phyloP scores from a whole-genome alignment of 2,113 vertebrate genomes.

The Leptosomus discolor region DNA sequence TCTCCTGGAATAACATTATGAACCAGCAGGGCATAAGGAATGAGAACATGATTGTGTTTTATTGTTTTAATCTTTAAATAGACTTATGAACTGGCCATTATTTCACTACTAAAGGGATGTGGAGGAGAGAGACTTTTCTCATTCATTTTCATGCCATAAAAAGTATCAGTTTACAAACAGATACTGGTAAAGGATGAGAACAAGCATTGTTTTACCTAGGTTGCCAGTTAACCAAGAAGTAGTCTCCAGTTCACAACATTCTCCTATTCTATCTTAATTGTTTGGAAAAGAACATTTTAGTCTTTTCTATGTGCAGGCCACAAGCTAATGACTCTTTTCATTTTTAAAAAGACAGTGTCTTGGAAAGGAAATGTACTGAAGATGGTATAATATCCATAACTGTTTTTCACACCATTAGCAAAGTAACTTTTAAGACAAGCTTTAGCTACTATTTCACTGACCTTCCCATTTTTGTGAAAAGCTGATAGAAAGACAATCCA shows the following conservation, averaged over 20 bases:
- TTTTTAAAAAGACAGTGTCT: background rate
- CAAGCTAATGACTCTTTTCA: background rate
- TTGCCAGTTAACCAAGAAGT: background rate
- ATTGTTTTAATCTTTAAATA: background rate
- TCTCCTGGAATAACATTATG: background rate
- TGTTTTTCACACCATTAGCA: background rate
- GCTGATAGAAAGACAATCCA: background rate
- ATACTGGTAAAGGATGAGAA: background rate
- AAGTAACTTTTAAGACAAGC: background rate
- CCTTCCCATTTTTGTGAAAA: background rate
- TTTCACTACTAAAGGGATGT: background rate
- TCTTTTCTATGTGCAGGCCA: background rate
- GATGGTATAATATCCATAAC: background rate
- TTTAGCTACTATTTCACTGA: background rate
- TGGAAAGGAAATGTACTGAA: background rate
- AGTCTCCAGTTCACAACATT: background rate
- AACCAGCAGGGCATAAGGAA: background rate
- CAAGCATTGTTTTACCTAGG: accelerated
- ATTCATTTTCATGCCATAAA: background rate
- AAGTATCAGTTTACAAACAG: background rate
- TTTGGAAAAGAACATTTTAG: background rate
- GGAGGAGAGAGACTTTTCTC: background rate
- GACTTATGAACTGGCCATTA: background rate
- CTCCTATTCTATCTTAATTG: background rate
- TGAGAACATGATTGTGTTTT: background rate